These are phyloP conservation scores for Pseudomugil gertrudae DNA, from an alignment of 2,797 vertebrate species.

Conservation along the genomic window DNA sequence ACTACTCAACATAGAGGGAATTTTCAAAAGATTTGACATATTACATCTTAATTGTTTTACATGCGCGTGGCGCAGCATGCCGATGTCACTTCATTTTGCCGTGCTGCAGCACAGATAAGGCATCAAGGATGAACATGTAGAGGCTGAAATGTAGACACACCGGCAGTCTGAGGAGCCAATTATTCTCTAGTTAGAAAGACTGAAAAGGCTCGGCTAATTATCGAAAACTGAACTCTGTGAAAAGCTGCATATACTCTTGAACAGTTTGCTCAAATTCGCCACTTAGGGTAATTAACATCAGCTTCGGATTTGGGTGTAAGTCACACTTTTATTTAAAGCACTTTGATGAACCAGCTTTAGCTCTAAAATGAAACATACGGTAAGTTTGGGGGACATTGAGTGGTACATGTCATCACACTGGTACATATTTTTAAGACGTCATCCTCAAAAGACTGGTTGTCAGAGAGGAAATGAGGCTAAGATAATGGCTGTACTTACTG, in stretches of 20 bases:
- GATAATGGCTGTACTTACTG: conserved; percentile 77
- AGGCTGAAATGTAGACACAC: conserved; percentile 58
- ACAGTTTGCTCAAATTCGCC: conserved; percentile 73
- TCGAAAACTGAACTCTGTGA: conserved; percentile 67
- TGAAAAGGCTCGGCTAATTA: conserved; percentile 74
- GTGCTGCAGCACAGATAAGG: conserved; percentile 23
- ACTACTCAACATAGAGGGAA: neutral
- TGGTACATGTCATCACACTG: conserved; percentile 55
- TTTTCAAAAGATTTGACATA: conserved; percentile 19
- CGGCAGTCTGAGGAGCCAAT: conserved; percentile 69
- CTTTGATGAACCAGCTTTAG: conserved; percentile 60
- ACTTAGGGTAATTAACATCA: conserved; percentile 70
- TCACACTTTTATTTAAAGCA: conserved; percentile 54
- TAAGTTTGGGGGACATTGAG: conserved; percentile 64
- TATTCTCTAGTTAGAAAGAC: conserved; percentile 73
- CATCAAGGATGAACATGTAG: conserved; percentile 56
- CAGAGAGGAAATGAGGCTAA: conserved; percentile 67
- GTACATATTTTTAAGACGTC: conserved; percentile 65
- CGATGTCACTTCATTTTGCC: conserved; percentile 38
- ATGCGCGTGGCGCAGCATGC: conserved; percentile 6
- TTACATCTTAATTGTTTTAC: conserved; percentile 19
- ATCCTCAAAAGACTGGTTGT: conserved; percentile 66
- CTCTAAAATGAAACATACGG: conserved; percentile 57
- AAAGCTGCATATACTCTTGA: conserved; percentile 74
- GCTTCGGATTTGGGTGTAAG: conserved; percentile 62